Percentiles rank a stretch among this genome's conserved stretches.
phyloP scores from a whole-genome alignment of 2,797 vertebrate genomes.

The Eidolon dupreanum region DNA sequence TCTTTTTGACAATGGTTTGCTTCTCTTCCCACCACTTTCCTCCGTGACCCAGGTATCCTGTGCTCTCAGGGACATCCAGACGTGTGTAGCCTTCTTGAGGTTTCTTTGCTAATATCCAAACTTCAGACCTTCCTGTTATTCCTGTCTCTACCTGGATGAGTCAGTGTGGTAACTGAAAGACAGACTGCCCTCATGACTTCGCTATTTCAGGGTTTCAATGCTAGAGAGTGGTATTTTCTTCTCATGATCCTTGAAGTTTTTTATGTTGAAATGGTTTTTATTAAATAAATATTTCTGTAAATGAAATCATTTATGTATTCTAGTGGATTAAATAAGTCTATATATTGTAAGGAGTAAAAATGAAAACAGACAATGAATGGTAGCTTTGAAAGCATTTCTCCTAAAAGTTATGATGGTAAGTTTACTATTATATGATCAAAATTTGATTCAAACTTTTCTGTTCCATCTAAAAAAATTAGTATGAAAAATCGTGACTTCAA shows the following conservation, averaged over 20 bases:
- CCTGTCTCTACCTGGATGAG: not conserved
- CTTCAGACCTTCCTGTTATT: not conserved
- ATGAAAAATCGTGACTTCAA: not conserved
- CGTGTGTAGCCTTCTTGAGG: not conserved
- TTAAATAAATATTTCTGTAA: conserved; percentile 9
- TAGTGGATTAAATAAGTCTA: not conserved
- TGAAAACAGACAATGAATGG: not conserved
- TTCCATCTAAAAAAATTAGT: not conserved
- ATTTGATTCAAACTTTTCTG: not conserved
- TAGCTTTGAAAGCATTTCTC: not conserved
- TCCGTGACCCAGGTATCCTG: not conserved
- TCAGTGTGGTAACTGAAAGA: not conserved
- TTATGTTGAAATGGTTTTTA: conserved; percentile 22
- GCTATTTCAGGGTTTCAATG: not conserved
- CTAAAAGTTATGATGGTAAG: not conserved
- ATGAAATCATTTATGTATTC: not conserved
- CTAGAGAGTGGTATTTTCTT: not conserved
- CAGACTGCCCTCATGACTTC: not conserved
- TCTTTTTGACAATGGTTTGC: conserved; percentile 28
- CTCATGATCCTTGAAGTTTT: not conserved
- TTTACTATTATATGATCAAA: not conserved
- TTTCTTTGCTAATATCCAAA: not conserved
- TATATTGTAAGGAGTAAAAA: not conserved
- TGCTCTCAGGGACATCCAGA: not conserved
- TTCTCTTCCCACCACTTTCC: not conserved